Conservation (phyloP, 2,797 vertebrate species). For the Natrix natrix region DNA sequence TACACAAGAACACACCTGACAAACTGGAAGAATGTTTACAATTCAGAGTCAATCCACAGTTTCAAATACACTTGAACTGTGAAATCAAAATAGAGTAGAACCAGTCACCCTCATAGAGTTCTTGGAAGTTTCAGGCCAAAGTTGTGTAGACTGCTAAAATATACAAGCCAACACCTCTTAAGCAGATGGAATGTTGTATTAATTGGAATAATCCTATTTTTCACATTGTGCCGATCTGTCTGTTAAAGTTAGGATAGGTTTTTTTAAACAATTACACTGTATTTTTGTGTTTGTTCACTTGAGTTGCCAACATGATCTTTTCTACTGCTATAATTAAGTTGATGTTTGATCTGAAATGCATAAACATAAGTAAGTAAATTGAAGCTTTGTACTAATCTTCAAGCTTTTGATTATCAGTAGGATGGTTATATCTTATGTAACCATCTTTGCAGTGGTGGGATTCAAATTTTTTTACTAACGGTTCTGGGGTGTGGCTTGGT, state of each 20-base stretch:
- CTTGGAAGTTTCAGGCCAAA: background rate
- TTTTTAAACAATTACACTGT: background rate
- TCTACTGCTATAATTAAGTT: background rate
- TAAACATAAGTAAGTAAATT: background rate
- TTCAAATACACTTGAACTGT: constrained; percentile 1
- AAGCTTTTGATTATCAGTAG: background rate
- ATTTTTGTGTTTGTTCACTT: background rate
- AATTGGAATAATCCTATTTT: background rate
- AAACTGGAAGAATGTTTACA: background rate
- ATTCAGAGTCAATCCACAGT: background rate
- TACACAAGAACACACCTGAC: constrained; percentile 21
- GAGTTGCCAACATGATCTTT: background rate
- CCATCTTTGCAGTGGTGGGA: background rate
- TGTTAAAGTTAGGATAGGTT: background rate
- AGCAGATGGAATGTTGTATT: background rate
- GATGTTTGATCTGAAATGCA: background rate
- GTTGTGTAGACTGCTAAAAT: background rate
- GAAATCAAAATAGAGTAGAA: background rate
- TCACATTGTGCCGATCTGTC: background rate
- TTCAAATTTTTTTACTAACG: no score
- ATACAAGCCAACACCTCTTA: background rate
- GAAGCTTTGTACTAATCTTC: background rate
- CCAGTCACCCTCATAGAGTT: background rate
- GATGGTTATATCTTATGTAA: background rate
- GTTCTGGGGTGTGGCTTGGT: no score